These are phyloP conservation scores for Aplodontia rufa DNA, from an alignment of 2,113 vertebrate genomes.

Conservation along the genomic window DNA sequence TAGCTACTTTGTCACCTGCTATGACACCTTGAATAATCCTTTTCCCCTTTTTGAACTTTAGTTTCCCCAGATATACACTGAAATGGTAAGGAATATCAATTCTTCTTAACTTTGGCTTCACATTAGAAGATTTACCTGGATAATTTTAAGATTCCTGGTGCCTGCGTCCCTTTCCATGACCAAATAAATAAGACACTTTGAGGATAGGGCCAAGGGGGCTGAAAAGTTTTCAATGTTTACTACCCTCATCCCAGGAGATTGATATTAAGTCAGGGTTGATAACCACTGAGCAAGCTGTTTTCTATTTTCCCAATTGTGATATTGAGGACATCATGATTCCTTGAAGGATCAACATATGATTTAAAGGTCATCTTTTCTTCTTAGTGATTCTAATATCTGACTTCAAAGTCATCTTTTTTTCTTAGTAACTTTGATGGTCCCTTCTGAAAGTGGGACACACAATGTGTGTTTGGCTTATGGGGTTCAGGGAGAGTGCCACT, in stretches of 20 bases:
- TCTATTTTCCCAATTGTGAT: not conserved
- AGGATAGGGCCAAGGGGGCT: not conserved
- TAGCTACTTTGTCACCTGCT: not conserved
- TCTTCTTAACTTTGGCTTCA: not conserved
- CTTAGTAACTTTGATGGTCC: not conserved
- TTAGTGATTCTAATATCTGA: not conserved
- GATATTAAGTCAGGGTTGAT: not conserved
- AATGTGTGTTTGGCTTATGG: not conserved
- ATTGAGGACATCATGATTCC: not conserved
- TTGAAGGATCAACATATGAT: not conserved
- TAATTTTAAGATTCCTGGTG: not conserved
- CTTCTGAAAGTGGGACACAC: not conserved
- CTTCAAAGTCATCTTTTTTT: not conserved
- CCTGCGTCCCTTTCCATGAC: not conserved
- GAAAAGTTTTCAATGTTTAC: not conserved
- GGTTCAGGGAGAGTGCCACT: not conserved
- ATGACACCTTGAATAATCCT: not conserved
- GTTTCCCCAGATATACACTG: not conserved
- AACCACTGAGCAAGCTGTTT: not conserved
- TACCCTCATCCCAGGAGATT: not conserved
- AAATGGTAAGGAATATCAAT: not conserved
- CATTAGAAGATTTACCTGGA: not conserved
- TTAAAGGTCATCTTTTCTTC: not conserved
- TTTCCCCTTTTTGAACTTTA: not conserved
- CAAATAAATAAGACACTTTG: not conserved